Percentiles rank a stretch among this genome's conserved stretches.
These are phyloP conservation scores for Zaprionus capensis DNA, from an alignment of 1,140 invertebrate species.

Conservation along the genomic window DNA sequence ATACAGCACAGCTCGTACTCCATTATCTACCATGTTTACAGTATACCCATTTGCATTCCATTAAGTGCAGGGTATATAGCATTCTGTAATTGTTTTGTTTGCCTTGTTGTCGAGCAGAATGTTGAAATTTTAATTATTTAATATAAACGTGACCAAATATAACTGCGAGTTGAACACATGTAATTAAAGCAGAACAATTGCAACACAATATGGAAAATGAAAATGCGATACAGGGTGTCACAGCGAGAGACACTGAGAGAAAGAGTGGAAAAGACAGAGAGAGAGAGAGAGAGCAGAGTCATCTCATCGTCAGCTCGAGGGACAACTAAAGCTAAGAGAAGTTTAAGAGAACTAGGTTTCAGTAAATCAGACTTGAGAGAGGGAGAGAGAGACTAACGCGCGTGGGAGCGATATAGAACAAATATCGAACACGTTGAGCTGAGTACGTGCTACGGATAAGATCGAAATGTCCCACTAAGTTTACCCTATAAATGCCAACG, in stretches of 20 bases:
- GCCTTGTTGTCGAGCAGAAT: conserved; percentile 12
- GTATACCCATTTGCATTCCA: not conserved
- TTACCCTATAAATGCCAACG: conserved; percentile 31
- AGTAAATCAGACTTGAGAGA: not conserved
- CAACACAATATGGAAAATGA: conserved; percentile 17
- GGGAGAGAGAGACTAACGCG: not conserved
- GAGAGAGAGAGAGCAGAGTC: not conserved
- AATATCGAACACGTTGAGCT: not conserved
- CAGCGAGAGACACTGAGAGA: not conserved
- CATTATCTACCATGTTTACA: not conserved
- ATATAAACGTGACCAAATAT: conserved; percentile 56
- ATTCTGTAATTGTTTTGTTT: conserved; percentile 31
- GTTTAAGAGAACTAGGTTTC: not conserved
- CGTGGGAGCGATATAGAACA: conserved; percentile 1
- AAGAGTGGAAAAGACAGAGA: not conserved
- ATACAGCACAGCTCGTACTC: not conserved
- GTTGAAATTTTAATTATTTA: conserved; percentile 63
- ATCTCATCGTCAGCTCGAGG: not conserved
- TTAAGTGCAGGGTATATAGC: not conserved
- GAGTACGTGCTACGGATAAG: conserved; percentile 10
- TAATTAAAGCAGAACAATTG: conserved; percentile 37
- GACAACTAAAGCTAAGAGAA: not conserved
- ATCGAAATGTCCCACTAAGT: not conserved
- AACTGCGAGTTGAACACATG: conserved; percentile 36
- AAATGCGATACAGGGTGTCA: conserved; percentile 13